Conservation (phyloP, 1,140 invertebrate genomes). For the Apis dorsata region DNA sequence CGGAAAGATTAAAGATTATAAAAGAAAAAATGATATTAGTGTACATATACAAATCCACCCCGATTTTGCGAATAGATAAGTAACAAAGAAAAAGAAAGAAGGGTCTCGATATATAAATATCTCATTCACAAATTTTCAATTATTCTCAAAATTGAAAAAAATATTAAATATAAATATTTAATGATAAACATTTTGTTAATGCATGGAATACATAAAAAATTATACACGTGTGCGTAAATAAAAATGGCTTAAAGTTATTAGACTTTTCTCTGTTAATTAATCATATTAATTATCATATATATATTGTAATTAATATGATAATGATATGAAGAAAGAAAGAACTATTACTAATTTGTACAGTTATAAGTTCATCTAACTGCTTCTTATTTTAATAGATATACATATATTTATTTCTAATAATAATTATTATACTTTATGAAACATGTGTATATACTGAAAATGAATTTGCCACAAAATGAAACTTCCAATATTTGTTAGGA, state of each 20-base stretch:
- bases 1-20: neutral
- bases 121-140: slow-evolving; percentile 11
- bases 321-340: neutral
- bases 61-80: neutral
- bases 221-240: neutral
- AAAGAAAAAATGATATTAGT: neutral
- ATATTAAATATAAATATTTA: slow-evolving; percentile 4
- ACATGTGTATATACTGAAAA: slow-evolving; percentile 18
- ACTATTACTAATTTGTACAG: slow-evolving; percentile 10
- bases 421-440: neutral
- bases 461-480: neutral
- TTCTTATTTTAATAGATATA: neutral
- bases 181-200: slow-evolving; percentile 25
- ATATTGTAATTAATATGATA: slow-evolving; percentile 11
- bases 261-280: neutral
- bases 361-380: neutral
- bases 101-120: slow-evolving; percentile 16
- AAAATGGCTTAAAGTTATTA: slow-evolving; percentile 15
- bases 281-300: neutral
- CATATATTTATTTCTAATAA: neutral
- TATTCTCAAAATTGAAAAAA: neutral
- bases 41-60: slow-evolving; percentile 21
- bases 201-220: slow-evolving; percentile 17
- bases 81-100: neutral
- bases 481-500: slow-evolving; percentile 20